Percentiles rank a stretch among this genome's conserved stretches.
These are phyloP conservation scores for Pelagia noctiluca DNA, from an alignment of 30 jellyfish, hydroid and myxozoan genomes.

Conservation along the genomic window DNA sequence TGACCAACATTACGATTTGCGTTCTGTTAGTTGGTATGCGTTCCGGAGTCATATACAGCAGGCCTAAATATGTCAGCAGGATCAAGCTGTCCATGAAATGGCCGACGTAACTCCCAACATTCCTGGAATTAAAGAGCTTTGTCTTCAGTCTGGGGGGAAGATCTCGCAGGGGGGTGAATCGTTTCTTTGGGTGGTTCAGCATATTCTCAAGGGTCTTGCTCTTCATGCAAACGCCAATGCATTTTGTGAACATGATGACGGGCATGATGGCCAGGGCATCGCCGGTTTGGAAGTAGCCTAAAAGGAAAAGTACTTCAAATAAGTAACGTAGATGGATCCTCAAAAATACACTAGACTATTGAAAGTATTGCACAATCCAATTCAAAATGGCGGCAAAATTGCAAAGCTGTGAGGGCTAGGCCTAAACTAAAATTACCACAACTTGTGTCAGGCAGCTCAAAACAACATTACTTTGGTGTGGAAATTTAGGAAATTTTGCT, in stretches of 20 bases:
- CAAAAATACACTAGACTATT: no score
- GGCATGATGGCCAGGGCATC: constrained; percentile 92
- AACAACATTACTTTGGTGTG: no score
- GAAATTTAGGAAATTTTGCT: no score
- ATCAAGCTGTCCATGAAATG: constrained; percentile 60
- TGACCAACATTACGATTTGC: constrained; percentile 61
- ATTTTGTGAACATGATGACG: constrained; percentile 51
- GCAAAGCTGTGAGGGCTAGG: no score
- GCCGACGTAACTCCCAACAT: constrained; percentile 28
- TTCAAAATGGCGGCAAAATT: no score
- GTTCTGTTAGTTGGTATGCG: constrained; percentile 69
- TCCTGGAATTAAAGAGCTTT: constrained; percentile 36
- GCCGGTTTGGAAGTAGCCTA: constrained; percentile 86
- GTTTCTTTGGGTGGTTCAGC: constrained; percentile 75
- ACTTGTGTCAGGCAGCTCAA: no score
- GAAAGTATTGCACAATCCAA: no score
- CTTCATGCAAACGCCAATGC: constrained; percentile 61
- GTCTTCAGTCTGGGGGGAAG: constrained; percentile 83
- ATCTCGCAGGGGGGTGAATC: constrained; percentile 72
- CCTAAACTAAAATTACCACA: no score
- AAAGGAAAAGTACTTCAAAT: neutral
- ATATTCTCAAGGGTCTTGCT: constrained; percentile 76
- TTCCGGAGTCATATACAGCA: constrained; percentile 64
- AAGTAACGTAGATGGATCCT: no score
- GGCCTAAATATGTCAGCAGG: constrained; percentile 85